phyloP scores from a whole-genome alignment of 2,797 vertebrate genomes.

The Hybognathus amarus region DNA sequence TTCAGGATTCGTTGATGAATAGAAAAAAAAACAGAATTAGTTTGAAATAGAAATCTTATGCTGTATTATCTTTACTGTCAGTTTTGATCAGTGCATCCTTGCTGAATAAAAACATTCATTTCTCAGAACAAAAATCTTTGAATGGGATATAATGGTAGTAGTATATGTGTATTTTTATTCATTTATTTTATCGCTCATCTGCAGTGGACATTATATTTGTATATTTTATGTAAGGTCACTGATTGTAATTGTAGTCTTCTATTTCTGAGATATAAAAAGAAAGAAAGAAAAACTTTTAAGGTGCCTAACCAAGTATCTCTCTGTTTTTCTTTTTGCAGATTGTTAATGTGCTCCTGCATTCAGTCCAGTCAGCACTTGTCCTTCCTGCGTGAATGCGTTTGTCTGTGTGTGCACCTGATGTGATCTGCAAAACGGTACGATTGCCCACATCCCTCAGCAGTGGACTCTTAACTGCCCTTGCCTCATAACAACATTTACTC shows the following conservation, averaged over 20 bases:
- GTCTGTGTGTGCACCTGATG: conserved; percentile 26
- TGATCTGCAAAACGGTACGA: conserved; percentile 24
- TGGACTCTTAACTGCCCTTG: conserved; percentile 41
- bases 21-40: too few relatives aligned
- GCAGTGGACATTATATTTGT: not conserved
- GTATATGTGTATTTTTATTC: not conserved
- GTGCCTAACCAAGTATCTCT: conserved; percentile 1
- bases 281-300: not conserved
- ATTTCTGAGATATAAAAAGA: not conserved
- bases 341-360: conserved; percentile 51
- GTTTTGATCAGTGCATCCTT: not conserved
- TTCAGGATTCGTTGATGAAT: not conserved
- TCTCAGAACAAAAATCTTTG: not conserved
- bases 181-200: not conserved
- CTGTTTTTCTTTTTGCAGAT: conserved; percentile 52
- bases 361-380: conserved; percentile 22
- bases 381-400: conserved; percentile 25
- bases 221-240: not conserved
- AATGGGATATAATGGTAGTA: not conserved
- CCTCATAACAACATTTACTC: conserved; percentile 53
- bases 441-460: conserved; percentile 43
- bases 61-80: not conserved
- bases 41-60: not conserved
- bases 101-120: not conserved
- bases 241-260: not conserved